Base-by-base conservation (phyloP, 1,140 invertebrate species). In the Conus betulinus region DNA sequence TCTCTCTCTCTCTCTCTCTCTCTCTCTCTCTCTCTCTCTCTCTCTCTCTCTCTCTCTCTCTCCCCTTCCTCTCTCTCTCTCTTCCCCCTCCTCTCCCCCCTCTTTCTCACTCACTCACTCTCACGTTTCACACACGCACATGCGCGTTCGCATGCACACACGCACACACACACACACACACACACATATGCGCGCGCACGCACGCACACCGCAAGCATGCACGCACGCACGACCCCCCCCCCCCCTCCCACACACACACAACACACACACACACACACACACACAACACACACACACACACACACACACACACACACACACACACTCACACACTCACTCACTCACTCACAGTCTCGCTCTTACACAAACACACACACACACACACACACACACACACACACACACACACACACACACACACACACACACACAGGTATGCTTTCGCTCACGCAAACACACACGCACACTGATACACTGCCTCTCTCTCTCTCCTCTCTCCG, bases 351-450 rank as follows among this genome's bases (percentile, higher is more conserved):
- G 11, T 63, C 60, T 63, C 60, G 10, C 60, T 63, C 60, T 63
- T 20, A n/a, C 5, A 78, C 74, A 78, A 2, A 78, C 74, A 20
- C 15, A 78, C 74, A n/a, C 74, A n/a, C 74, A n/a, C 74, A n/a
- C 74, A 78, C 74, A 78, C 74, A 63, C 60, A 63, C 60, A 63
- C 60, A 63, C 60, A 63, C 60, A 63, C 60, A 63, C 60, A 63
- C 60, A 78, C 74, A 78, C 74, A 78, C 74, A 78, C 74, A 78
- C 74, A 78, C 23, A 39, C 74, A 78, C 74, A 78, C 23, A 78
- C 23, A 78, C 23, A 78, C 60, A 63, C 60, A 63, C 60, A 63
- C 17, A 63, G 0, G 17, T 63, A 63, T 2, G 17, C 17, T 13
- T 63, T 13, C 60, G 17, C 60, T 13, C 60, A 63, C 60, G 17